Base-by-base conservation (phyloP, 2,888 invertebrate species). In the Cryptus armator region DNA sequence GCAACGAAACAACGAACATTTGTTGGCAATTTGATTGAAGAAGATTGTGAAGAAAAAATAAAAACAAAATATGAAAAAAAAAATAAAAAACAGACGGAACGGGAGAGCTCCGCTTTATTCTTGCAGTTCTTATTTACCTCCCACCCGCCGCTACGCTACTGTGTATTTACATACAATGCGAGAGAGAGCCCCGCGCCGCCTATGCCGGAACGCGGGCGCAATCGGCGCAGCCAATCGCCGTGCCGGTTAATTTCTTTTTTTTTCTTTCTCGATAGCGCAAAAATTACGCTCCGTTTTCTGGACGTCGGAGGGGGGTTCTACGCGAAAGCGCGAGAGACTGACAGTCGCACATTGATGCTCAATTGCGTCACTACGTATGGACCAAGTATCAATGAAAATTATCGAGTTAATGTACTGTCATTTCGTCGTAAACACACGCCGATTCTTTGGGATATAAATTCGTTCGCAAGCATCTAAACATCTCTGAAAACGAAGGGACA, bases 81-180 rank as follows among this genome's bases (percentile, higher is more conserved):
- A 14, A 53, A 51, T 66, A 19, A 66, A 66, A 56, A 56, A 56
- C 19, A 19, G 56, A 9, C 10, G 24, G 14, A 66, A 43, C 37
- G 53, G 37, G 53, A 64, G 32, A 9, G 44, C 9, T 14, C 9
- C 10, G 6, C 37, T 10, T 51, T 48, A 7, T 51, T 66, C n/a
- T 53, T 76, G 48, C 51, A 16, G 5, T 46, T 37, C 51, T 66
- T 76, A 76, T 76, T 66, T 76, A 76, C 76, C 66, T 66, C 66
- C 51, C 76, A 76, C 76, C 14, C 24, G 37, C 37, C 37, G 37
- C 43, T 46, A 48, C 29, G 48, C 29, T 68, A 48, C 68, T 68
- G 48, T 66, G 66, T 68, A 51, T 68, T 68, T 48, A 48, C 48
- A 68, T 29, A 68, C 48, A 68, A 68, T 68, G 32, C 24, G 48